Conservation (phyloP, 2,797 vertebrate species). For the Pipistrellus nathusii region DNA sequence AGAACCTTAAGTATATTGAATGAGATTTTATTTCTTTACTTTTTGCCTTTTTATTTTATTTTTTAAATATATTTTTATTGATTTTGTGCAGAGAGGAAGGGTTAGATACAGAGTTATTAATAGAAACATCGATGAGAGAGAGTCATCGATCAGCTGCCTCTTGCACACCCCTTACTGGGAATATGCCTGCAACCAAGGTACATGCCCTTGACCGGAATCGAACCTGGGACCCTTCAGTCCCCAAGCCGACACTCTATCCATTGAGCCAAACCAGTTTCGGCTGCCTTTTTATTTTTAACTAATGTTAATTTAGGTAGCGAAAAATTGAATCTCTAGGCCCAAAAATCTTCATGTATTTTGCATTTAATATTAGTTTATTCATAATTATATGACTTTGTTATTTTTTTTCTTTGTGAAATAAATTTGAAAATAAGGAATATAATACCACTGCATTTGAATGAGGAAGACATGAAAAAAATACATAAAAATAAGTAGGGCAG, state of each 20-base stretch:
- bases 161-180: no score
- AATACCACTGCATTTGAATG: background rate
- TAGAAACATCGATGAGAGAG: no score
- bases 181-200: no score
- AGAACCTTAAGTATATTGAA: background rate
- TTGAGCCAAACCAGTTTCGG: no score
- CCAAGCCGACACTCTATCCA: no score
- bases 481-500: background rate
- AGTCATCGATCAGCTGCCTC: no score
- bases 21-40: background rate
- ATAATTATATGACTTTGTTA: background rate
- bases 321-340: conserved; percentile 14
- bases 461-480: background rate
- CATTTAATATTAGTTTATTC: background rate
- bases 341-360: background rate
- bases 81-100: no score
- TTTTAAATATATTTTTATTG: no score
- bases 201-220: no score
- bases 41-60: background rate
- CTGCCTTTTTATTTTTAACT: background rate
- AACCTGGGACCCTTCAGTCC: no score
- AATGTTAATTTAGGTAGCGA: background rate
- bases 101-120: no score
- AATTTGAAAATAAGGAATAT: background rate
- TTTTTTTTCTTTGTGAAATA: background rate